phyloP scores from a whole-genome alignment of 2,113 vertebrate genomes.

The Himantopus leucocephalus region DNA sequence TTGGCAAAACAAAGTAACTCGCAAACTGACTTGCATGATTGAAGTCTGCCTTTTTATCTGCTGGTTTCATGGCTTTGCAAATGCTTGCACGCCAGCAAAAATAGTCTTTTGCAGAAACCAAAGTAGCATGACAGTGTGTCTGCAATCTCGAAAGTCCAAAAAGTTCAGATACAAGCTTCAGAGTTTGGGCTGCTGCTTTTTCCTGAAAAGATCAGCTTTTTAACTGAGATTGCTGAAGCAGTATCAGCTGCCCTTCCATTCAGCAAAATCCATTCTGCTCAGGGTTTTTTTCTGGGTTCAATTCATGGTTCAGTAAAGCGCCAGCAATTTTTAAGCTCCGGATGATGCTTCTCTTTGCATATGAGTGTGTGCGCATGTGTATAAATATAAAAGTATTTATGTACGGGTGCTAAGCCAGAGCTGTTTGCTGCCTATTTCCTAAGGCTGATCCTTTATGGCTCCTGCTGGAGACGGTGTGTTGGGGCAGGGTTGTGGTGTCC shows the following conservation, averaged over 20 bases:
- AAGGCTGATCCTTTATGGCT: neutral
- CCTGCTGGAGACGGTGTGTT: neutral
- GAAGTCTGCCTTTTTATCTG: neutral
- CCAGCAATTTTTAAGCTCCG: neutral
- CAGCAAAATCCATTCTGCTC: neutral
- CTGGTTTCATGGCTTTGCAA: neutral
- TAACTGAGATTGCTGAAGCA: neutral
- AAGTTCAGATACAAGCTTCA: neutral
- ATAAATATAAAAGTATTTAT: neutral
- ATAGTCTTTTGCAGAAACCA: neutral
- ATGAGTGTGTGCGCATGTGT: neutral
- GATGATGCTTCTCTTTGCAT: neutral
- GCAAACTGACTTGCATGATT: neutral
- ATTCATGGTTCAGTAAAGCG: neutral
- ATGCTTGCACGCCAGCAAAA: neutral
- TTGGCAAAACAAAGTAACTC: neutral
- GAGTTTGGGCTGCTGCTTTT: neutral
- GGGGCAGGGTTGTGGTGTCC: neutral
- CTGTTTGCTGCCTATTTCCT: neutral
- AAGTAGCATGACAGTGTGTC: no score
- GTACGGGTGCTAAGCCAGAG: neutral
- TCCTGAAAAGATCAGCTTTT: neutral
- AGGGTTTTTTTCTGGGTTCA: neutral
- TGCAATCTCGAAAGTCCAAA: neutral
- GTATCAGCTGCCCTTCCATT: neutral